Evolutionary conservation across 2,797 vertebrate genomes (phyloP), one percentile per base, ranked within the genome.

Genomic region (Anomalospiza imberbis): DNA sequence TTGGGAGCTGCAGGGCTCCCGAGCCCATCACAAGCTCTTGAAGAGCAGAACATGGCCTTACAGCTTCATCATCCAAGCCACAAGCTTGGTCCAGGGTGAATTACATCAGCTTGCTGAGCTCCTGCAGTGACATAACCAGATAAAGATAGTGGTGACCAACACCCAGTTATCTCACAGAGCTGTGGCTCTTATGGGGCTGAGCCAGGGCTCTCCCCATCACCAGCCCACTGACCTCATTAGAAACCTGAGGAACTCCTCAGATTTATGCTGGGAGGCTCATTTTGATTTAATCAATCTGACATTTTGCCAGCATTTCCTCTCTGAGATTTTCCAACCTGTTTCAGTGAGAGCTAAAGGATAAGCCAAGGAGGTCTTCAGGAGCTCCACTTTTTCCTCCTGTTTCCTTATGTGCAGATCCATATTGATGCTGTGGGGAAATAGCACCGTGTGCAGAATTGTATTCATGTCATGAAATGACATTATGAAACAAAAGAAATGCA

Each of bases 181-280:
- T 31, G 40, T 51, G 83, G 76, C 50, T 71, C 63, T 57, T 32
- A 50, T 0, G 0, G 78, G 62, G 24, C 38, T 78, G 88, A 91
- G 51, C 66, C 9, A 2, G 63, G 88, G 66, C 71, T 95, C 21
- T 87, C 60, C 67, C 48, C 1, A 0, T 19, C 83, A 63, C 80
- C 78, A 95, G 45, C 74, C 28, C 53, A 17, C 93, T 96, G 95
- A 96, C 72, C 81, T 96, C 95, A 94, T 1, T 2, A 12, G 93
- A 93, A 96, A 95, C 34, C 60, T 40, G 88, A 95, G 90, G 88
- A 94, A 71, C 67, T 70, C 3, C 0, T 77, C 88, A 77, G 34
- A 77, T 74, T 95, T 80, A 38, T 92, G 81, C 61, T 51, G 57
- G 45, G 84, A 94, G 38, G 57, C 40, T 85, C 48, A 13, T 89